Evolutionary conservation across 2,888 invertebrate species (phyloP).

Genomic region (Tipula vernalis): DNA sequence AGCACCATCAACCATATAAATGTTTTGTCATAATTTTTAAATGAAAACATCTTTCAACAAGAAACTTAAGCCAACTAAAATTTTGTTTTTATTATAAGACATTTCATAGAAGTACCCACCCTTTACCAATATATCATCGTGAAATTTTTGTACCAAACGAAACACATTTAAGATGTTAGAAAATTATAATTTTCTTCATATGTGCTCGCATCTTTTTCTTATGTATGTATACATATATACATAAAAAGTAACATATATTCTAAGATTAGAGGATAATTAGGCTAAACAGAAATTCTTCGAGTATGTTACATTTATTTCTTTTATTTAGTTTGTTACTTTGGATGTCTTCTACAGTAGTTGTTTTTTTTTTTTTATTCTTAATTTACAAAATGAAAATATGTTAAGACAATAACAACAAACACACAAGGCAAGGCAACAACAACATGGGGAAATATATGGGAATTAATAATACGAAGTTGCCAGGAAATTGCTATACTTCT

Average conservation of each 20-base stretch:
- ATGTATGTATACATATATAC: not conserved
- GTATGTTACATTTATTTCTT: constrained; percentile 6
- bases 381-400: constrained; percentile 9
- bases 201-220: not conserved
- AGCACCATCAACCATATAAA: not conserved
- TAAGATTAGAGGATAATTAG: constrained; percentile 8
- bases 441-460: not conserved
- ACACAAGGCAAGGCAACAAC: not conserved
- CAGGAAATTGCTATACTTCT: constrained; percentile 7
- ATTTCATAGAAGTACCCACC: constrained; percentile 4
- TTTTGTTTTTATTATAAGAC: not conserved
- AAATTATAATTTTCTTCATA: not conserved
- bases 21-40: constrained; percentile 4
- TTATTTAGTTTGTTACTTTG: not conserved
- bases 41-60: constrained; percentile 4
- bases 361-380: not conserved
- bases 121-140: constrained; percentile 4
- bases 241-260: not conserved
- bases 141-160: not conserved
- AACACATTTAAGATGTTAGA: not conserved
- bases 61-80: not conserved
- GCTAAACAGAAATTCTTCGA: constrained; percentile 7
- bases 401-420: not conserved
- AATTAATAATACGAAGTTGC: constrained; percentile 7
- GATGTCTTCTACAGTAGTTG: not conserved